Conservation (phyloP, 1,140 invertebrate genomes). For the Megalopta genalis region DNA sequence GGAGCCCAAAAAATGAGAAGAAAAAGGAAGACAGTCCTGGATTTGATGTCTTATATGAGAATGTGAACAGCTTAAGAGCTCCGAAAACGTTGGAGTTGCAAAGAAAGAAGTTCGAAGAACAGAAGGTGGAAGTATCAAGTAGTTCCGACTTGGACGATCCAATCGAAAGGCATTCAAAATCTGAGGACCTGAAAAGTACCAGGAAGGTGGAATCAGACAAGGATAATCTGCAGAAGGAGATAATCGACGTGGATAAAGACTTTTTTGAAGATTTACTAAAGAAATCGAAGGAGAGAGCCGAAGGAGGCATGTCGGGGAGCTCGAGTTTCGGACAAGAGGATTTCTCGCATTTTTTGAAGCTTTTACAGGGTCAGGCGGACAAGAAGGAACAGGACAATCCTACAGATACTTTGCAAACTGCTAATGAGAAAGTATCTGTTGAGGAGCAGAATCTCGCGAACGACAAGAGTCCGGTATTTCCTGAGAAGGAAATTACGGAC, state of each 20-base stretch:
- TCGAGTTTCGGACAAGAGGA: slow-evolving; percentile 78
- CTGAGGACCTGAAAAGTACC: slow-evolving; percentile 64
- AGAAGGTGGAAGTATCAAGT: slow-evolving; percentile 74
- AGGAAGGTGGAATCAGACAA: slow-evolving; percentile 67
- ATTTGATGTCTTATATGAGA: slow-evolving; percentile 69
- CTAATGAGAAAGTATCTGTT: neutral
- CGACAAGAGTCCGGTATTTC: slow-evolving; percentile 66
- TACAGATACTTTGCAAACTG: slow-evolving; percentile 12
- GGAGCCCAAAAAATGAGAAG: slow-evolving; percentile 69
- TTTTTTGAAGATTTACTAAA: slow-evolving; percentile 75
- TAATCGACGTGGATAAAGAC: slow-evolving; percentile 78
- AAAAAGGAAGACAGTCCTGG: slow-evolving; percentile 62
- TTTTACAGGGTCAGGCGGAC: slow-evolving; percentile 71
- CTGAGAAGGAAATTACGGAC: slow-evolving; percentile 73
- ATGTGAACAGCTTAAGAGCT: slow-evolving; percentile 53
- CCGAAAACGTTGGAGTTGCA: slow-evolving; percentile 69
- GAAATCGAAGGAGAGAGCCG: slow-evolving; percentile 70
- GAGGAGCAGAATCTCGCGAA: slow-evolving; percentile 17
- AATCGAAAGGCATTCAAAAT: slow-evolving; percentile 76
- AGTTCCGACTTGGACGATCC: slow-evolving; percentile 77
- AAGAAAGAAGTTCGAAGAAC: slow-evolving; percentile 72
- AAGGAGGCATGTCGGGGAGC: slow-evolving; percentile 72
- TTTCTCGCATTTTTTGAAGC: slow-evolving; percentile 76
- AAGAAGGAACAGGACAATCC: slow-evolving; percentile 47
- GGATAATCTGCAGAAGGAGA: slow-evolving; percentile 76